Base-by-base conservation (phyloP, 2,888 invertebrate species). In the Sericinus montela region DNA sequence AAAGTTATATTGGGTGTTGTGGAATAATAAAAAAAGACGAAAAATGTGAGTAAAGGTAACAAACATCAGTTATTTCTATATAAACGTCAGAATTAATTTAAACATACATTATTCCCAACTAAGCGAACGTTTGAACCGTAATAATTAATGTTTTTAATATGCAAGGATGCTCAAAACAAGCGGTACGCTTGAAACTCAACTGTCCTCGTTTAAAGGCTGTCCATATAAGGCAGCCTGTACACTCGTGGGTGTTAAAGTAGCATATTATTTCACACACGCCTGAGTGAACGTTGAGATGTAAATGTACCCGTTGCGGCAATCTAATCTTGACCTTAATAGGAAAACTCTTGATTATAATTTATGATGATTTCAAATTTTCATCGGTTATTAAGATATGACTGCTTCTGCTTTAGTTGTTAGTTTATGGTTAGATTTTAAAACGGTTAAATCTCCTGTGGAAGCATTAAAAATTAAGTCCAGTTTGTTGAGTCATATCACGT, bases 301-400 rank as follows among this genome's bases (percentile, higher is more conserved):
- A 60, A 62, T 60, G 61, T 58, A 57, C 56, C 36, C 48, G 39
- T 45, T 53, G 60, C 52, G 54, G 57, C 56, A 59, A 59, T 63
- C 58, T 65, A 63, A 59, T 58, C 60, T 72, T 67, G 66, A 62
- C 69, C 69, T 60, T 69, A 65, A 63, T 69, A 65, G 60, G 59
- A 51, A 57, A 54, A 60, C 56, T 57, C 55, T 60, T 60, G 59
- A 57, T 58, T 56, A 53, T 45, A 57, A 55, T 59, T 51, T 54
- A 55, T 54, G 48, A 16, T 41, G 30, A 36, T 37, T 25, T 34
- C 25, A 28, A 5, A 15, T 46, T 46, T 39, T 39, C 34, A 23
- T 34, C 30, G 35, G 9, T 19, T 13, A 16, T 41, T 36, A 40
- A 7, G 15, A n/a, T 6, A 10, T 16, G 11, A n/a, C 9, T n/a